A percentile compares a stretch with the other conserved stretches of the same genome.
Conservation (phyloP, 92 coral and sea anemone genomes). For the Nematostella vectensis region DNA sequence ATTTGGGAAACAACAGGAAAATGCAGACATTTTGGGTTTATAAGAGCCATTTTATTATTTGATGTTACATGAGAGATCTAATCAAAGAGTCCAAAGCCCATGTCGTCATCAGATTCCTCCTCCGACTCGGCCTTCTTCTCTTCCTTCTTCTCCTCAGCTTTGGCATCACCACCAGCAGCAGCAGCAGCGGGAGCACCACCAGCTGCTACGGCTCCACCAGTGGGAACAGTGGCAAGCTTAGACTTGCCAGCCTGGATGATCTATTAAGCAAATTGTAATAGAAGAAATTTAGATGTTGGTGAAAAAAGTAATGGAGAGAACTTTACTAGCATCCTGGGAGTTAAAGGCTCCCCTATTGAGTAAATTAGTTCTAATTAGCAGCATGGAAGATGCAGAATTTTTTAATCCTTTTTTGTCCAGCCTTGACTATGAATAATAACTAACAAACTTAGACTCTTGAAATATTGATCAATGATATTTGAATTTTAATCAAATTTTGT, state of each 20-base stretch:
- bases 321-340: too few species aligned
- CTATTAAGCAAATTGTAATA: too few species aligned
- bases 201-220: conserved; percentile 77
- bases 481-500: too few species aligned
- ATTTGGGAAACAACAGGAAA: too few species aligned
- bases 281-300: not conserved
- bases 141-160: conserved; percentile 48
- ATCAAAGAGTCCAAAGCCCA: conserved; percentile 99
- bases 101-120: conserved; percentile 93
- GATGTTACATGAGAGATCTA: conserved; percentile 17
- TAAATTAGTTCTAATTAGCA: too few species aligned
- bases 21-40: not conserved
- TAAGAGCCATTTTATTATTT: not conserved
- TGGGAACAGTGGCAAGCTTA: conserved; percentile 83
- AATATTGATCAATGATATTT: too few species aligned
- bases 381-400: too few species aligned
- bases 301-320: not conserved
- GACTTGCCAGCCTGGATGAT: conserved; percentile 75
- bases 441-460: too few species aligned
- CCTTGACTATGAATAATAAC: too few species aligned
- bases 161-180: conserved; percentile 39
- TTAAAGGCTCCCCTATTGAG: too few species aligned
- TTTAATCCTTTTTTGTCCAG: too few species aligned
- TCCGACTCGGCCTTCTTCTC: conserved; percentile 83
- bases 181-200: conserved; percentile 47